A percentile compares a stretch with the other conserved stretches of the same genome.
Evolutionary conservation across 2,797 vertebrate species (phyloP).

Genomic region (Microctenopoma stevenorrisi): DNA sequence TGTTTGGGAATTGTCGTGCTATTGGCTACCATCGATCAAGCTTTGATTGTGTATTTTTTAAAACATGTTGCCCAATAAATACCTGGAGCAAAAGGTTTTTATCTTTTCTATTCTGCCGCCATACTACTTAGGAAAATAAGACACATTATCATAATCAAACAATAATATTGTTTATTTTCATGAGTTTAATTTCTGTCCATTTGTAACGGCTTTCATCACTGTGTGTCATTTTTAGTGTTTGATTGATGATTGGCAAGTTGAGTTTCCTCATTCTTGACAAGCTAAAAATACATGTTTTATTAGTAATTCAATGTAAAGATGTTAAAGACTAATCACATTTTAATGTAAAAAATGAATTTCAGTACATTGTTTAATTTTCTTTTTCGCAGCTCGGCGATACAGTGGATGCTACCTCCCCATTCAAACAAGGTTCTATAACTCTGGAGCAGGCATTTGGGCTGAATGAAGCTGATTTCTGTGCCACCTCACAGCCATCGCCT

Average conservation of each 20-base stretch:
- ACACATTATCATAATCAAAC: neutral
- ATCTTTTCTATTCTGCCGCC: neutral
- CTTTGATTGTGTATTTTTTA: neutral
- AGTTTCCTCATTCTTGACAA: neutral
- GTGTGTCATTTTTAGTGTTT: conserved; percentile 35
- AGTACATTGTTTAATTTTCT: neutral
- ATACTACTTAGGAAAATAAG: neutral
- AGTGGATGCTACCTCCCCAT: conserved; percentile 46
- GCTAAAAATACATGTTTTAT: neutral
- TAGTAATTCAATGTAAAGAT: neutral
- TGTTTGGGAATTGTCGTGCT: neutral
- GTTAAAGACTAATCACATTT: neutral
- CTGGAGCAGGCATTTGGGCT: conserved; percentile 73
- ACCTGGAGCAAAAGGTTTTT: neutral
- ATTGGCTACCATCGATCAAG: neutral
- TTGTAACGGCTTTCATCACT: conserved; percentile 36
- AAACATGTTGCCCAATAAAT: neutral
- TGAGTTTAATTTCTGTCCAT: conserved; percentile 31
- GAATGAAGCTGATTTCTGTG: conserved; percentile 66
- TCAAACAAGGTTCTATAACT: conserved; percentile 49
- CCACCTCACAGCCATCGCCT: conserved; percentile 55
- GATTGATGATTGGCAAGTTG: conserved; percentile 5
- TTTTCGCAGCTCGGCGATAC: conserved; percentile 54
- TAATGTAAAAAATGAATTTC: neutral
- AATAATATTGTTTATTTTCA: conserved; percentile 13